A percentile compares a stretch with the other conserved stretches of the same genome.
phyloP scores from a whole-genome alignment of 2,888 invertebrate genomes.

The Cecidostiba fungosa region DNA sequence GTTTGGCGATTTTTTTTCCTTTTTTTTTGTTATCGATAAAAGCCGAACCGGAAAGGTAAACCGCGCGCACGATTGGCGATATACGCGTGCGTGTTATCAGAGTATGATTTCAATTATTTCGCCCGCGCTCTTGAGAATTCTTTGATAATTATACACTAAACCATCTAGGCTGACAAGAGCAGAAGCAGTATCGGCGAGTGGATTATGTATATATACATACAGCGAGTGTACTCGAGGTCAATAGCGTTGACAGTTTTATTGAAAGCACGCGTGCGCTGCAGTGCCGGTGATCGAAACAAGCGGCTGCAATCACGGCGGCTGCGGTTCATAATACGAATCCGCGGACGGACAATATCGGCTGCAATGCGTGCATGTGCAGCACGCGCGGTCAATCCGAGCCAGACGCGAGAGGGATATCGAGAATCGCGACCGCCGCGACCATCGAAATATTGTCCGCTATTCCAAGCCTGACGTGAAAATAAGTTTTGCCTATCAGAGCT shows the following conservation, averaged over 20 bases:
- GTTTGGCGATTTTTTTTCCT: background rate
- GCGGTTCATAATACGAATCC: conserved; percentile 30
- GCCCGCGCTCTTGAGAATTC: background rate
- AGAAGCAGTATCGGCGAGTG: background rate
- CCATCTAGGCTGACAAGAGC: background rate
- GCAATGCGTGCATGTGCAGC: background rate
- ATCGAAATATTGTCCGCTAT: conserved; percentile 74
- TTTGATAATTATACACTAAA: background rate
- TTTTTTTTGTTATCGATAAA: background rate
- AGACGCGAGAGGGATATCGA: background rate
- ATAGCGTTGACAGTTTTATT: conserved; percentile 57
- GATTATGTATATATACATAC: no score
- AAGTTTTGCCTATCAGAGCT: conserved; percentile 70
- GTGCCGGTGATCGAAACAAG: background rate
- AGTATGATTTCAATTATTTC: background rate
- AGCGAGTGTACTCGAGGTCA: conserved; percentile 2
- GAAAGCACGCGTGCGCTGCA: conserved; percentile 14
- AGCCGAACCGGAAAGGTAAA: background rate
- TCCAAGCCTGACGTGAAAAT: conserved; percentile 73
- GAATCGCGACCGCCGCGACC: conserved; percentile 23
- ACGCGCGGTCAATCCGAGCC: background rate
- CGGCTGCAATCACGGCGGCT: conserved; percentile 18
- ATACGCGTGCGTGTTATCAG: background rate
- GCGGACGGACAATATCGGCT: conserved; percentile 21
- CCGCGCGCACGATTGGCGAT: background rate